Percentiles rank a stretch among this genome's conserved stretches.
Conservation (phyloP, 1,140 invertebrate genomes). For the Brachionus asplanchnoidis region DNA sequence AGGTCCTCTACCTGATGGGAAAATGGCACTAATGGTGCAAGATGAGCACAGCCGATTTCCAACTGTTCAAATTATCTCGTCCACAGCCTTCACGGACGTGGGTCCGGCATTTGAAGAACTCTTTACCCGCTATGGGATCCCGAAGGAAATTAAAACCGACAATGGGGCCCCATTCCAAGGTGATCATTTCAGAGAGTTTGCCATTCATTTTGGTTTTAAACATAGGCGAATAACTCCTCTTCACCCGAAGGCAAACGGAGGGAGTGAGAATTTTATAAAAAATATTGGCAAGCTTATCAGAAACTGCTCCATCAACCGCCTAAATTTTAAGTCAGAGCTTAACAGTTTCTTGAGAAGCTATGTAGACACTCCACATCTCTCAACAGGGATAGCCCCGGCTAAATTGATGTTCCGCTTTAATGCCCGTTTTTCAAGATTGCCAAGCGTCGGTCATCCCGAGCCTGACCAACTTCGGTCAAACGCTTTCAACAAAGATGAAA, state of each 20-base stretch:
- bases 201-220: slow-evolving; percentile 30
- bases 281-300: slow-evolving; percentile 26
- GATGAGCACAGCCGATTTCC: slow-evolving; percentile 49
- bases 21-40: slow-evolving; percentile 45
- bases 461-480: background rate
- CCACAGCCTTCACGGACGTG: slow-evolving; percentile 32
- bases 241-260: slow-evolving; percentile 43
- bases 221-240: slow-evolving; percentile 43
- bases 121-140: slow-evolving; percentile 44
- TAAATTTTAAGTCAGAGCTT: background rate
- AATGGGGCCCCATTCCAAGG: slow-evolving; percentile 44
- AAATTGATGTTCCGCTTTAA: background rate
- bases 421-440: background rate
- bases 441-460: background rate
- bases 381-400: background rate
- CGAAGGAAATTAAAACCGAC: slow-evolving; percentile 42
- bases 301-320: background rate
- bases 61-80: slow-evolving; percentile 45
- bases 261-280: slow-evolving; percentile 43
- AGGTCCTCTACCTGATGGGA: slow-evolving; percentile 46
- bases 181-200: slow-evolving; percentile 41
- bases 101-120: slow-evolving; percentile 36
- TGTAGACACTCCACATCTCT: background rate
- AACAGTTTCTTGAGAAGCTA: background rate
- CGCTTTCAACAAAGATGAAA: background rate